Evolutionary conservation across 2,797 vertebrate species (phyloP).

Genomic region (Anas flavirostris): DNA sequence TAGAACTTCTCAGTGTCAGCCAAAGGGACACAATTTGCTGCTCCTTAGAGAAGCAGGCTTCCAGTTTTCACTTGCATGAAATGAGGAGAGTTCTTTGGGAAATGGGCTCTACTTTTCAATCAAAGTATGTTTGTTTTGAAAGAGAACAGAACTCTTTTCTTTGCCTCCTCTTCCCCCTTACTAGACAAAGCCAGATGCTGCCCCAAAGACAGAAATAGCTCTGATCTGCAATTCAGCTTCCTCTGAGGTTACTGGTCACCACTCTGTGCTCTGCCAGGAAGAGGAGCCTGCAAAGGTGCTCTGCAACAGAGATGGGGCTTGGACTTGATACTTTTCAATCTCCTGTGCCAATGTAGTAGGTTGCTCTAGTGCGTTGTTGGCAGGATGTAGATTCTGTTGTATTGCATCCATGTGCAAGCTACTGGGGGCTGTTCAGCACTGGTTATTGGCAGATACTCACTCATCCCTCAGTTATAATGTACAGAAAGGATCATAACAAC

Average conservation of each 20-base stretch:
- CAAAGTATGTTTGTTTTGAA: neutral
- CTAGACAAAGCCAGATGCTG: neutral
- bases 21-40: neutral
- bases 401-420: neutral
- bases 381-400: neutral
- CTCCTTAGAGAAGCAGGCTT: neutral
- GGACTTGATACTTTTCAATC: too few relatives aligned
- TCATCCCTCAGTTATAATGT: neutral
- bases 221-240: neutral
- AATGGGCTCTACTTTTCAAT: neutral
- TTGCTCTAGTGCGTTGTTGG: accelerated
- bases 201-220: neutral
- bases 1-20: neutral
- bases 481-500: neutral
- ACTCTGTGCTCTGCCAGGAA: neutral
- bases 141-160: neutral
- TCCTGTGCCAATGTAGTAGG: neutral
- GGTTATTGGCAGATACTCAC: neutral
- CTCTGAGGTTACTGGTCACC: neutral
- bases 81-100: neutral
- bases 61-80: neutral
- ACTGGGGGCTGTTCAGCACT: neutral
- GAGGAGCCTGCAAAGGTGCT: neutral
- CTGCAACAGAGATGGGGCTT: neutral
- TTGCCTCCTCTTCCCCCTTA: neutral